Evolutionary conservation across 2,113 vertebrate species (phyloP).

Genomic region (Ursus arctos): DNA sequence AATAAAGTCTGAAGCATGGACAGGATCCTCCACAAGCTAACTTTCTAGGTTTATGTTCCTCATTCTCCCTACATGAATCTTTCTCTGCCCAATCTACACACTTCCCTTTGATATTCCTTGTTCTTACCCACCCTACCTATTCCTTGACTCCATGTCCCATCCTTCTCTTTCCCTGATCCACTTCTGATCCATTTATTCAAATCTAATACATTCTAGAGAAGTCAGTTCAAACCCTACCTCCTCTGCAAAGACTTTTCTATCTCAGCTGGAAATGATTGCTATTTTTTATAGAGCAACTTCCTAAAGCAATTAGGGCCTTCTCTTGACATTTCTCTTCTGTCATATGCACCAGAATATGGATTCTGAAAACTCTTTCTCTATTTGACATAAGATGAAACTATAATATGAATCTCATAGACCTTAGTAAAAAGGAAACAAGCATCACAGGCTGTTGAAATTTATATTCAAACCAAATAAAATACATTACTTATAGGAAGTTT

Average conservation of each 20-base stretch:
- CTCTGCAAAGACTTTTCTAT: not conserved
- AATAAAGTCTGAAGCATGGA: not conserved
- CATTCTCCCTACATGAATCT: not conserved
- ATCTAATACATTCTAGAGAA: not conserved
- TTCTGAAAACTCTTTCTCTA: constrained; percentile 14
- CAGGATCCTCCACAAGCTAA: not conserved
- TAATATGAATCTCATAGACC: not conserved
- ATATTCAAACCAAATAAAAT: constrained; percentile 42
- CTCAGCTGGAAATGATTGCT: not conserved
- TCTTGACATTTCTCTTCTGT: not conserved
- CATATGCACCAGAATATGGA: not conserved
- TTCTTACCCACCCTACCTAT: not conserved
- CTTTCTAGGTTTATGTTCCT: not conserved
- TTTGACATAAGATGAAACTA: not conserved
- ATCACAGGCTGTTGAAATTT: not conserved
- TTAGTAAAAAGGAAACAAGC: constrained; percentile 18
- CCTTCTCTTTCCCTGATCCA: not conserved
- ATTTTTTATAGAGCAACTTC: constrained; percentile 1
- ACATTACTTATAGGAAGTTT: not conserved
- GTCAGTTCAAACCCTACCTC: not conserved
- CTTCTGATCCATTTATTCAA: constrained; percentile 40
- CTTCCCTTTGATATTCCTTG: not conserved
- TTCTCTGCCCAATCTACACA: not conserved
- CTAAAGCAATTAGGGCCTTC: not conserved
- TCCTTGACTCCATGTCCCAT: not conserved